Conservation (phyloP, 2,888 invertebrate genomes). For the Ceriagrion tenellum region DNA sequence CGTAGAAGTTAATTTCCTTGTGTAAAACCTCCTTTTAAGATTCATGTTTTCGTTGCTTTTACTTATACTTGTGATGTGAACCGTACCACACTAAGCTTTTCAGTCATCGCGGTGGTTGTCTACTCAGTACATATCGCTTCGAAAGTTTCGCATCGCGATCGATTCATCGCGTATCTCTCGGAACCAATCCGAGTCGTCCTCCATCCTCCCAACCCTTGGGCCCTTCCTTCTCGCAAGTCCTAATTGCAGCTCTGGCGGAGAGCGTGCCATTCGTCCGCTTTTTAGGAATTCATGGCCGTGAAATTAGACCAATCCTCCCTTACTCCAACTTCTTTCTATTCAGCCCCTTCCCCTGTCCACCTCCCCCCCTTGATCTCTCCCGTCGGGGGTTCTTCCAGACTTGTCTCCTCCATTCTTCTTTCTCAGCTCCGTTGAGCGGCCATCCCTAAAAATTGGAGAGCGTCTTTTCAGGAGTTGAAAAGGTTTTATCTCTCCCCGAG, state of each 20-base stretch:
- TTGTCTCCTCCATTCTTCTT: not conserved
- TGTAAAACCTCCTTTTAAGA: too few species aligned
- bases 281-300: conserved; percentile 39
- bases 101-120: too few species aligned
- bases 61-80: too few species aligned
- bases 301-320: not conserved
- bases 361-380: not conserved
- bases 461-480: not conserved
- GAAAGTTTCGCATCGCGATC: not conserved
- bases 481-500: not conserved
- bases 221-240: not conserved
- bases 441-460: not conserved
- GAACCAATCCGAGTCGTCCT: not conserved
- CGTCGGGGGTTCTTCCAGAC: not conserved
- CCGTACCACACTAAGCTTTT: too few species aligned
- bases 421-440: not conserved
- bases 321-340: not conserved
- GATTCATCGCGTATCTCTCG: not conserved
- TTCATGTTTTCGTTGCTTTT: too few species aligned
- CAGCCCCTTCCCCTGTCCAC: too few species aligned
- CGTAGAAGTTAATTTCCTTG: too few species aligned
- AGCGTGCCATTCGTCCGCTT: not conserved
- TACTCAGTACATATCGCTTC: too few species aligned
- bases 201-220: not conserved
- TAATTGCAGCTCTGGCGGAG: not conserved